Base-by-base conservation (phyloP, 1,140 invertebrate genomes). In the Drosophila tropicalis region DNA sequence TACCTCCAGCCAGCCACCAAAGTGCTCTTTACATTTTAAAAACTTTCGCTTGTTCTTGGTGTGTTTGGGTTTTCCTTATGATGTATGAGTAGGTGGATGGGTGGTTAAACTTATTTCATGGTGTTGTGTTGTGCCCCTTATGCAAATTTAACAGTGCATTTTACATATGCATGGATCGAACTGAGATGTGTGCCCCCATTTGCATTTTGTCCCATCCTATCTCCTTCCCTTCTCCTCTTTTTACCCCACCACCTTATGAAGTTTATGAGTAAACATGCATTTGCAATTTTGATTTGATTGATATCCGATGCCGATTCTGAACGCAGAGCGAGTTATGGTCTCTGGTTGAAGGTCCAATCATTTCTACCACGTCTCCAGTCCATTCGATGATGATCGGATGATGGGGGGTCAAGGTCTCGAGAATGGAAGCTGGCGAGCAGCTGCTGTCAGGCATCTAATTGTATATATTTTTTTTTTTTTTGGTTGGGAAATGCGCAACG, bases 91-190 rank as follows among this genome's bases (percentile, higher is more conserved):
- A 17, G 2, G 15, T 19, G 44, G 67, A 15, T 63, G 34, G 32
- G 61, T 22, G 64, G 56, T 89, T 72, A 72, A 84, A 89, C 84
- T 71, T 87, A 87, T 81, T 22, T 12, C 29, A 6, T 29, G 29
- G 5, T 29, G 29, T 29, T 29, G 29, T 29, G 29, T 3, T 51
- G 0, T 1, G 6, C 70, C 80, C 80, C 84, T 84, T 89, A 87
- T 87, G 84, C 67, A 87, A 89, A 89, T 87, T 87, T 74, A 81
- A 84, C 60, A 78, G 67, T 78, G 72, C 79, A 77, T 78, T 87
- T 77, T 82, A 39, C 44, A 63, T 61, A 51, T 19, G 15, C n/a
- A 54, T 32, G 22, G 25, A 62, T 47, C 44, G 54, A 51, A 62
- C 36, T 34, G 57, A 54, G 60, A 40, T 76, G 47, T 55, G 64